A percentile compares a stretch with the other conserved stretches of the same genome.
Conservation (phyloP, 1,140 invertebrate genomes). For the Diorhabda elongata region DNA sequence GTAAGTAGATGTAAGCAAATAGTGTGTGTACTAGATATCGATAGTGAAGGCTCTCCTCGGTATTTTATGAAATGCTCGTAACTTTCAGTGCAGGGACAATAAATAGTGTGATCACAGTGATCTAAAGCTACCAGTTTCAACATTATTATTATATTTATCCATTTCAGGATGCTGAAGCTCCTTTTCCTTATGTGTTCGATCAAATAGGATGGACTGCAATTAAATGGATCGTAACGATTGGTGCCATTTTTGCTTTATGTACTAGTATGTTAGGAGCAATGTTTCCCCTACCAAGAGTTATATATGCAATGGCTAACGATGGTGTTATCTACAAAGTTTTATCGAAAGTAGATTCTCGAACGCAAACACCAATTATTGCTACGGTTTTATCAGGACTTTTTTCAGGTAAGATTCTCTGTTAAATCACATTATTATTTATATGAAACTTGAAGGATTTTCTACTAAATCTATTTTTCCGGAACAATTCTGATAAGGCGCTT, state of each 20-base stretch:
- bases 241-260: slow-evolving; percentile 71
- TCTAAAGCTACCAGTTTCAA: too few species aligned
- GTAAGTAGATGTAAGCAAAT: too few species aligned
- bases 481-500: too few species aligned
- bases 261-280: slow-evolving; percentile 79
- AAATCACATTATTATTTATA: not conserved
- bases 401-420: slow-evolving; percentile 55
- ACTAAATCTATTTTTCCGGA: too few species aligned
- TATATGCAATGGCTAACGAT: slow-evolving; percentile 85
- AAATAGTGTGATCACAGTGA: too few species aligned
- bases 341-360: slow-evolving; percentile 62
- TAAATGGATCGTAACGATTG: slow-evolving; percentile 72
- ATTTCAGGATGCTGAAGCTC: slow-evolving; percentile 59
- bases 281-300: slow-evolving; percentile 78
- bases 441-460: not conserved
- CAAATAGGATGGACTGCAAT: slow-evolving; percentile 65
- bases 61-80: too few species aligned
- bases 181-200: slow-evolving; percentile 69
- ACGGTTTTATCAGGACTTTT: slow-evolving; percentile 76
- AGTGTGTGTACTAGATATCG: too few species aligned
- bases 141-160: too few species aligned
- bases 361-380: slow-evolving; percentile 76
- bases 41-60: too few species aligned
- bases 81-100: too few species aligned
- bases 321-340: slow-evolving; percentile 75